Evolutionary conservation across 2,888 invertebrate genomes (phyloP), one percentile per base, ranked within the genome.

Genomic region (Petrolisthes cinctipes): DNA sequence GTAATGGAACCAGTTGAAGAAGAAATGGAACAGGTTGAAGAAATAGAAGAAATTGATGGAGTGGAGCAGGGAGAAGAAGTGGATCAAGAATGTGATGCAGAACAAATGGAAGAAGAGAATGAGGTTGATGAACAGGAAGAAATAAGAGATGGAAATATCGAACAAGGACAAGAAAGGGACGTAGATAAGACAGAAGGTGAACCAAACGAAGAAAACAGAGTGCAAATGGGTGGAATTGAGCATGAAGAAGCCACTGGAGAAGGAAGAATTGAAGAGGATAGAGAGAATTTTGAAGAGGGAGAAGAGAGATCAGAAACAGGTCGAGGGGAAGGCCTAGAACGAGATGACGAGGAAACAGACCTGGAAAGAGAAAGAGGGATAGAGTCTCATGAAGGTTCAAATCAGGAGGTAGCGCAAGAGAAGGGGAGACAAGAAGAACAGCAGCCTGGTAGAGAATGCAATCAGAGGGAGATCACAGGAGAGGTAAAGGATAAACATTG

Each of bases 41-140:
- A 11, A 23, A 68, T 76, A 66, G 86, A 82, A 4, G 66, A 76
- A 20, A 78, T 5, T 57, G 76, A 68, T 20, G 86, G 23, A 76
- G 37, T 11, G 61, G 75, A 57, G 14, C 23, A 80, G 51, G 79
- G 37, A 20, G 85, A 85, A 5, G 81, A 37, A 7, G 23, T 61
- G 53, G 71, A 71, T 71, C 81, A 86, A 51, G 86, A 81, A 51
- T 61, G n/a, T 73, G 86, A n/a, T 5, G 68, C 20, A 11, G 83
- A 81, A 56, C 57, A 86, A 66, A 66, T 23, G 56, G 79, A 76
- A 17, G 54, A 54, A 5, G 37, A 6, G 5, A 71, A 82, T 17
- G 37, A 83, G 17, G 79, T 54, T n/a, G 83, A 83, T 9, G 80
- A 84, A 9, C 78, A 61, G 53, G 53, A 78, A 9, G 75, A 86